These are phyloP conservation scores for Morinoia aosen DNA, from an alignment of 2,888 invertebrate genomes.

Conservation along the genomic window DNA sequence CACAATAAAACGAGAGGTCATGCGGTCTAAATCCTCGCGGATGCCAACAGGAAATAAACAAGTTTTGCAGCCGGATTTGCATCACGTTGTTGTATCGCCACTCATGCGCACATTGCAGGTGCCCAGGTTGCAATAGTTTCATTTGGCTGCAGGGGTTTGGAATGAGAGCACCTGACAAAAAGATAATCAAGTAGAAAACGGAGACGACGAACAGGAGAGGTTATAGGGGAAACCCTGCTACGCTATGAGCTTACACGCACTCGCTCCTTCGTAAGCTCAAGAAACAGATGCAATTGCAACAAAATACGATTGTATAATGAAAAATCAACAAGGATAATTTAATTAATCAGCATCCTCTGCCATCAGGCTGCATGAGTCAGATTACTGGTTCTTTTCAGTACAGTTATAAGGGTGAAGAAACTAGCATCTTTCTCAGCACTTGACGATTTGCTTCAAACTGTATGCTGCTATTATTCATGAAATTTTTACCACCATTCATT, in stretches of 20 bases:
- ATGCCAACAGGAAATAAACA: neutral
- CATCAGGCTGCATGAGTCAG: no score
- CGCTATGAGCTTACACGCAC: no score
- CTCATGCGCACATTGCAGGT: neutral
- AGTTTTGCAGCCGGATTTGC: neutral
- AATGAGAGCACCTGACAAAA: neutral
- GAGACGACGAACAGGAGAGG: no score
- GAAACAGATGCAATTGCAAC: no score
- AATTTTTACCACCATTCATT: neutral
- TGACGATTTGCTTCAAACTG: neutral
- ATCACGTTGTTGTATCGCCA: neutral
- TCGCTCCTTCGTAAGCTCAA: no score
- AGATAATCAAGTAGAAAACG: no score
- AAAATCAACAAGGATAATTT: no score
- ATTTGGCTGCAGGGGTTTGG: neutral
- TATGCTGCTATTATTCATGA: neutral
- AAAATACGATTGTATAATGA: no score
- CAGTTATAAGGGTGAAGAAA: no score
- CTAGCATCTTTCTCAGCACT: neutral
- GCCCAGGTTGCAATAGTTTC: neutral
- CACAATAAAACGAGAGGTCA: neutral
- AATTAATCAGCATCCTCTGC: no score
- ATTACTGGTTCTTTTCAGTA: no score
- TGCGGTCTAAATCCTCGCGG: neutral
- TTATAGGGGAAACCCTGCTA: no score